Base-by-base conservation (phyloP, 2,113 vertebrate genomes). In the Mus pahari region DNA sequence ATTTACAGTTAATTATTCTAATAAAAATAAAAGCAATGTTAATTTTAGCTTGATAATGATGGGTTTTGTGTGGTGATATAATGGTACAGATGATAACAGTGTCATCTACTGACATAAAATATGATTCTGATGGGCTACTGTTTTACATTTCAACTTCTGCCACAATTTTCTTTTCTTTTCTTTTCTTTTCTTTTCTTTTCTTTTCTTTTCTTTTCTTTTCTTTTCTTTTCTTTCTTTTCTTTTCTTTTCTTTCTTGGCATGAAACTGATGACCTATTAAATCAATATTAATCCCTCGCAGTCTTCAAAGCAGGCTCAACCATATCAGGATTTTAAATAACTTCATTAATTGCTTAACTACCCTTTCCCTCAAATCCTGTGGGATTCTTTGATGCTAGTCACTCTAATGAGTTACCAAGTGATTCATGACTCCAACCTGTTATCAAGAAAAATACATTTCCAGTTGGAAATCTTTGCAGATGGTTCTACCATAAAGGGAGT, bases 301-400 rank as follows among this genome's bases (percentile, higher is more conserved):
- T 97, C 96, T 97, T 98, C 97, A 98, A 98, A 98, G 96, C 97
- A 97, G 96, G 87, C 96, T 97, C 95, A 98, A 95, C 95, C 97
- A 97, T 98, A 98, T 98, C 97, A 97, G 90, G 98, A 97, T 98
- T 98, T 98, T 98, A 98, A 98, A 98, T 98, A 98, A 98, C 98
- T 98, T 98, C 98, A 98, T 98, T 98, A 98, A 98, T 98, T 98
- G 97, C 98, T 98, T 98, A 98, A 98, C 98, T 98, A 98, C 98
- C 96, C 98, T 98, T 97, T 97, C 93, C 94, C 97, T 92, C 94
- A 98, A 98, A 98, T 98, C 98, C 98, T 81, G 75, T 93, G 97
- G 98, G 95, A 94, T 97, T 82, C 95, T 98, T 98, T 98, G 96
- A 98, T 97, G 97, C 66, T 90, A 97, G 95, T 97, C 71, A 0